Evolutionary conservation across 2,113 vertebrate species (phyloP).

Genomic region (Rhadina sibilatrix): DNA sequence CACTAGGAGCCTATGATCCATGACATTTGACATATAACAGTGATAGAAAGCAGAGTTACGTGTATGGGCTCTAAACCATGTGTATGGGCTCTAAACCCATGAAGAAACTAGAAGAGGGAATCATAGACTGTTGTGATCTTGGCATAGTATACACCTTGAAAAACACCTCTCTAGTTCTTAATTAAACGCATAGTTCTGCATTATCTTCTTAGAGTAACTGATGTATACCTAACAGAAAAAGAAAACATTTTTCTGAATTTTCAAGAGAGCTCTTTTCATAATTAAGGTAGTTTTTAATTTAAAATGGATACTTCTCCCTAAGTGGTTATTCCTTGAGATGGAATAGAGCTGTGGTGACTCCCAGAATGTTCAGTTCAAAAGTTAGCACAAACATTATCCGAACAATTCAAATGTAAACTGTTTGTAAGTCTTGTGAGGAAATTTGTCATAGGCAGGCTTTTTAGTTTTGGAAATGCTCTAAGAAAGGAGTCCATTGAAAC

Average conservation of each 20-base stretch:
- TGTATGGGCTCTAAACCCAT: not conserved
- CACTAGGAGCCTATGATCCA: not conserved
- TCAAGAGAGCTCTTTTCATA: not conserved
- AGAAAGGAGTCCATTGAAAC: not conserved
- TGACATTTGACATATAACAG: not conserved
- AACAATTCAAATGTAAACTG: not conserved
- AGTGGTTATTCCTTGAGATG: not conserved
- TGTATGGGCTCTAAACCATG: not conserved
- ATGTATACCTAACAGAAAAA: not conserved
- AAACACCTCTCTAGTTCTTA: not conserved
- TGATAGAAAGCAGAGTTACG: not conserved
- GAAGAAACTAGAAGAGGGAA: not conserved
- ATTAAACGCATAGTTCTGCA: not conserved
- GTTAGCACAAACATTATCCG: not conserved
- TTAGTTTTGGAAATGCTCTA: not conserved
- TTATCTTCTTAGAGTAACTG: not conserved
- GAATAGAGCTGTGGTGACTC: not conserved
- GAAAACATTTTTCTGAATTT: not conserved
- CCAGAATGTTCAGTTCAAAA: not conserved
- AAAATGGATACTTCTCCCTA: not conserved
- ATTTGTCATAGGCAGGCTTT: not conserved
- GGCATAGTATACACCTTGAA: not conserved
- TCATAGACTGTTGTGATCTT: not conserved
- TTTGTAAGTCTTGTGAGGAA: not conserved
- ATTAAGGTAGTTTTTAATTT: not conserved